Evolutionary conservation across 2,797 vertebrate species (phyloP), one percentile per base, ranked within the genome.

Genomic region (Chloroceryle amazona): DNA sequence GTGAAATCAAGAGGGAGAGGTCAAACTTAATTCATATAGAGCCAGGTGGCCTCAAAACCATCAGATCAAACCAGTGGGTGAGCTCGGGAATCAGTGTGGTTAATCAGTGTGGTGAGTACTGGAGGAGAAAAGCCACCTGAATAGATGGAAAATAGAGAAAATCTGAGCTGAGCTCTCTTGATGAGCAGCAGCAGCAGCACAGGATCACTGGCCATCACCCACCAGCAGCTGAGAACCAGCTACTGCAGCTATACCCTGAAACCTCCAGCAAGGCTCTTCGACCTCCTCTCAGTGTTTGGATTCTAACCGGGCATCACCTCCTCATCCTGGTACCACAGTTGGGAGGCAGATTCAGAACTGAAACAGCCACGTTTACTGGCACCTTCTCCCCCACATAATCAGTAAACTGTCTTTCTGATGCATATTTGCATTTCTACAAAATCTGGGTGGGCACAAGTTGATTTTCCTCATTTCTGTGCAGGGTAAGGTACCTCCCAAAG

Each of bases 191-290:
- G 52, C 68, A 46, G 44, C 44, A 37, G 71, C 58, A 2, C 44
- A 22, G 57, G 28, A 14, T 7, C 13, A 5, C 11, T 4, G 70
- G 12, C 6, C 28, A 8, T 1, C 0, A 20, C 0, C 0, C 2
- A 23, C 4, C 76, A 37, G 75, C n/a, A 25, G 0, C 41, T 60
- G 14, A 3, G 25, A 49, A 55, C 44, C 71, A 51, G 84, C 78
- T 39, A 8, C n/a, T 42, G n/a, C 52, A 11, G 61, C 21, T 12
- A 5, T 16, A 4, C 20, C 7, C 46, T 46, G 61, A 37, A 22
- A 20, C 13, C 49, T 33, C 67, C 79, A 65, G 28, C 5, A 65
- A 54, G 13, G 3, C 15, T 42, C 11, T 4, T 42, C 62, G 60
- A 14, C 87, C n/a, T n/a, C 1, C 57, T 57, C 31, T 8, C 71